Evolutionary conservation across 37 sponge, comb jelly and placozoan genomes (phyloP).

Genomic region (Tethya wilhelma): DNA sequence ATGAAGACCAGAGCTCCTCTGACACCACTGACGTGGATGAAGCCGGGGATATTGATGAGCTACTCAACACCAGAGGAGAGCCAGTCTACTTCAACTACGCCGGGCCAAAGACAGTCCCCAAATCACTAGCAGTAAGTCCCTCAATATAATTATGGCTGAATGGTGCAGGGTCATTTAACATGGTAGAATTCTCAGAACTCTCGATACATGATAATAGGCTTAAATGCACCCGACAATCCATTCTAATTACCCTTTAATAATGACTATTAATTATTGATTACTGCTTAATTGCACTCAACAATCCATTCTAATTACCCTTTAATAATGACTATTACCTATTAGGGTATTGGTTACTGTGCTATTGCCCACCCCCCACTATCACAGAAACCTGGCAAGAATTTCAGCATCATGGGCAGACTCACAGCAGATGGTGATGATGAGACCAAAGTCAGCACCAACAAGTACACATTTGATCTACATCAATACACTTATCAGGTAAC

Average conservation of each 20-base stretch:
- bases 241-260: too few relatives aligned
- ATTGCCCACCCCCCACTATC: background rate
- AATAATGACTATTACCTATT: too few relatives aligned
- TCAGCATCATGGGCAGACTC: constrained; percentile 71
- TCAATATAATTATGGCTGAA: background rate
- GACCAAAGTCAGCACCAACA: background rate
- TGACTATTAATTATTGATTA: too few relatives aligned
- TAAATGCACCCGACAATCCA: too few relatives aligned
- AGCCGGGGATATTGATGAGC: constrained; percentile 72
- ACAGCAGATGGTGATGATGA: background rate
- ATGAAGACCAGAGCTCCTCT: constrained; percentile 1
- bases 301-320: too few relatives aligned
- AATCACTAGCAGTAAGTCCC: constrained; percentile 13
- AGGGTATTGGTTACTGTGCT: too few relatives aligned
- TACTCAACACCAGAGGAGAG: constrained; percentile 48
- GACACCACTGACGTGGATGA: constrained; percentile 71
- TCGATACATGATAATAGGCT: too few relatives aligned
- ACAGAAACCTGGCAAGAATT: constrained; percentile 59
- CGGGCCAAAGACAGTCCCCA: constrained; percentile 12
- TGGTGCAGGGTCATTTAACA: too few relatives aligned
- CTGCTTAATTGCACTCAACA: too few relatives aligned
- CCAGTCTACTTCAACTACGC: constrained; percentile 82
- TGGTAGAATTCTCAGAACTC: too few relatives aligned
- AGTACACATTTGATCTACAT: constrained; percentile 48
- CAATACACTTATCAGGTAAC: constrained; percentile 56